These are phyloP conservation scores for Pao palembangensis DNA, from an alignment of 2,113 vertebrate species.

Conservation along the genomic window DNA sequence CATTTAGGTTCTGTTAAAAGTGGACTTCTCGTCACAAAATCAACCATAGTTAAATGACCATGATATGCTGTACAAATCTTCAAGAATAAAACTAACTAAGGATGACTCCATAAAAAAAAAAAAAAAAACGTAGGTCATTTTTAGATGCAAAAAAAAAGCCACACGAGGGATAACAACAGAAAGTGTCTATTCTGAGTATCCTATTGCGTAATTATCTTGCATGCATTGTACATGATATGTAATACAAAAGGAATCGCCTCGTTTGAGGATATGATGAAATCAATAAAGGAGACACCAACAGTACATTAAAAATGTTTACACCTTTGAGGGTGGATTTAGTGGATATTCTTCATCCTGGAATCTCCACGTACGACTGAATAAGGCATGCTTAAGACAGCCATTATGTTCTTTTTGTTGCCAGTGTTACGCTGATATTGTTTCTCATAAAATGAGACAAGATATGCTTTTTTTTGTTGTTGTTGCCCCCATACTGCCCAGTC, in stretches of 20 bases:
- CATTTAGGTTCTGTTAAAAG: constrained; percentile 70
- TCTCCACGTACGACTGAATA: constrained; percentile 90
- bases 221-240: constrained; percentile 81
- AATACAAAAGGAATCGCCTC: constrained; percentile 74
- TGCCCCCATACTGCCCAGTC: constrained; percentile 56
- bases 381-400: constrained; percentile 98
- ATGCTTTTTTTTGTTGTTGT: constrained; percentile 51
- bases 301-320: constrained; percentile 92
- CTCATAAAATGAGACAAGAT: constrained; percentile 73
- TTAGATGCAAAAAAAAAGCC: constrained; percentile 74
- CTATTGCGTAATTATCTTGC: constrained; percentile 78
- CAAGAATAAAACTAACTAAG: constrained; percentile 56
- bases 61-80: constrained; percentile 80
- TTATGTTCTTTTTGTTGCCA: constrained; percentile 83
- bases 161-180: constrained; percentile 73
- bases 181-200: constrained; percentile 74
- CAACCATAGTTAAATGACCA: constrained; percentile 61
- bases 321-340: constrained; percentile 80
- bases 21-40: constrained; percentile 60
- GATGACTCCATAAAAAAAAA: constrained; percentile 67
- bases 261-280: constrained; percentile 69
- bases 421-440: constrained; percentile 77
- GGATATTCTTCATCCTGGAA: constrained; percentile 81
- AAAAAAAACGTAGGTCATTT: constrained; percentile 52
- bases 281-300: constrained; percentile 85